Conservation (phyloP, 2,797 vertebrate genomes). For the Manis pentadactyla region DNA sequence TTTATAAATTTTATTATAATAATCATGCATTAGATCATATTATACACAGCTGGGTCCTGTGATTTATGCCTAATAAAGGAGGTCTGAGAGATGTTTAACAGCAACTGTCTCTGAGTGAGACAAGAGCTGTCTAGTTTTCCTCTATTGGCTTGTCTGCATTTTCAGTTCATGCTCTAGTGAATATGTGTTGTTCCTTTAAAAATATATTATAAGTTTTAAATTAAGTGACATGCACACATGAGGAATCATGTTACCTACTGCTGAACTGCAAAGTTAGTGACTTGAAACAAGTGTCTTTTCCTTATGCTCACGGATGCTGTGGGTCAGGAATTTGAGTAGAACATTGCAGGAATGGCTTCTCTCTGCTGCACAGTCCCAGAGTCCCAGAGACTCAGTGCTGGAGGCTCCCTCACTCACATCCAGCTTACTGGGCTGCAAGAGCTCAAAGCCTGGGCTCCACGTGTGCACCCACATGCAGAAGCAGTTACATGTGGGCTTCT, state of each 20-base stretch:
- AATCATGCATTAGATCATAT: background rate
- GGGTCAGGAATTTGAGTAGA: background rate
- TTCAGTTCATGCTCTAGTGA: conserved; percentile 23
- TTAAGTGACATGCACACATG: background rate
- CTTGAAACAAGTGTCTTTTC: background rate
- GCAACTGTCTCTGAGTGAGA: background rate
- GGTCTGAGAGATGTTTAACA: background rate
- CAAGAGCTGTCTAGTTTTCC: background rate
- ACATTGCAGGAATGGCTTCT: background rate
- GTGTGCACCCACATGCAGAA: background rate
- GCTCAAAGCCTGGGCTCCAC: background rate
- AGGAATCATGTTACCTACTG: background rate
- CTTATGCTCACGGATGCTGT: background rate
- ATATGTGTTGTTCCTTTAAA: conserved; percentile 15
- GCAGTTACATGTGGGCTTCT: background rate
- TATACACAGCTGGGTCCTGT: background rate
- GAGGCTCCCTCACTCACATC: background rate
- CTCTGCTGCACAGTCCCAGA: background rate
- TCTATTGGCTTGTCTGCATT: conserved; percentile 44
- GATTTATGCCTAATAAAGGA: background rate
- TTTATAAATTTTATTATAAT: background rate
- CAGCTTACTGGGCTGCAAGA: background rate
- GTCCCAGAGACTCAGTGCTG: background rate
- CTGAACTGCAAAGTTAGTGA: background rate
- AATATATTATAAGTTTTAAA: conserved; percentile 17